Percentiles rank a stretch among this genome's conserved stretches.
phyloP scores from a whole-genome alignment of 1,140 invertebrate genomes.

The Scaptodrosophila lebanonensis region DNA sequence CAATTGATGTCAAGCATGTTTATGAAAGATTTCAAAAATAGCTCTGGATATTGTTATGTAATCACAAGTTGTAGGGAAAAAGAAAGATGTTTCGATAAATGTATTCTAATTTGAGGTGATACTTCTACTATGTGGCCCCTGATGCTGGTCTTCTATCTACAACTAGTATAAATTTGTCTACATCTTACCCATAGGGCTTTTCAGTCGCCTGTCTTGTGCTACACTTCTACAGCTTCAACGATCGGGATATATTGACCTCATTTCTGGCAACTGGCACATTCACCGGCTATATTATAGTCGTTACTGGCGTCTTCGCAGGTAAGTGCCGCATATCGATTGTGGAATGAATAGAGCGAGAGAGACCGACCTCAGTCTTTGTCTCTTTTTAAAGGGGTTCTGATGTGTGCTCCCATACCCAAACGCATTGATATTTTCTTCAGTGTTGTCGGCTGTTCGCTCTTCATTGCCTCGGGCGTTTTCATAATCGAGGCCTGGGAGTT shows the following conservation, averaged over 20 bases:
- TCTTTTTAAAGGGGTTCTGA: constrained; percentile 78
- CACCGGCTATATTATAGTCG: constrained; percentile 68
- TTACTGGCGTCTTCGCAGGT: constrained; percentile 72
- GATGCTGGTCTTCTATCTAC: not conserved
- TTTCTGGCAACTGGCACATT: constrained; percentile 74
- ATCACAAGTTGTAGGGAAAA: too few relatives aligned
- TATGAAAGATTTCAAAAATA: too few relatives aligned
- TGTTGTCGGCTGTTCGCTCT: constrained; percentile 83
- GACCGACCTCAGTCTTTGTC: not conserved
- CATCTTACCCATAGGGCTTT: constrained; percentile 50
- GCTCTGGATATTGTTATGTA: too few relatives aligned
- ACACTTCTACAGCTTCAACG: constrained; percentile 75
- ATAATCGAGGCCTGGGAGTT: constrained; percentile 80
- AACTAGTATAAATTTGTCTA: too few relatives aligned
- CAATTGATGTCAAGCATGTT: too few relatives aligned
- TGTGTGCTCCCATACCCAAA: constrained; percentile 82
- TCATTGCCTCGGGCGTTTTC: constrained; percentile 83
- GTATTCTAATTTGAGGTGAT: too few relatives aligned
- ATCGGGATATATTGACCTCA: constrained; percentile 74
- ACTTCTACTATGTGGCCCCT: not conserved
- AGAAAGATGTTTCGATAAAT: too few relatives aligned
- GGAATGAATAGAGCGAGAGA: not conserved
- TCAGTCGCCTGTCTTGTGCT: constrained; percentile 65
- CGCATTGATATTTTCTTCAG: constrained; percentile 87
- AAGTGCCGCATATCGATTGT: not conserved